phyloP scores from a whole-genome alignment of 1,140 invertebrate species.

The Idris sp. region DNA sequence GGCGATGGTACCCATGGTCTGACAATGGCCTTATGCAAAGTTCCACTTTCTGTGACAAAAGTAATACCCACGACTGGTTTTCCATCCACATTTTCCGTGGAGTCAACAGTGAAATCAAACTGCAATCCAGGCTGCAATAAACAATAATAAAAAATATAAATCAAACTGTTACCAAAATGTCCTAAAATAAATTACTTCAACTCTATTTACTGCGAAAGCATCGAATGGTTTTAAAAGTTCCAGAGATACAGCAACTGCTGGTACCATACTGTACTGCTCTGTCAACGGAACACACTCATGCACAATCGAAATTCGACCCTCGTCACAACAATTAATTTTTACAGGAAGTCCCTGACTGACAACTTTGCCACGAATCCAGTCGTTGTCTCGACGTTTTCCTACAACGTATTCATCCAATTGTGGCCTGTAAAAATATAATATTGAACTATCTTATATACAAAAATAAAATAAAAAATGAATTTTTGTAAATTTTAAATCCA shows the following conservation, averaged over 20 bases:
- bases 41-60: not conserved
- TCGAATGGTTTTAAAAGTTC: not conserved
- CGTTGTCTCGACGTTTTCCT: constrained; percentile 33
- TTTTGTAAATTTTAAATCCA: constrained; percentile 4
- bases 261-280: constrained; percentile 33
- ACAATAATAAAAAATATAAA: too few species aligned
- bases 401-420: constrained; percentile 64
- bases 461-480: not conserved
- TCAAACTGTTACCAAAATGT: too few species aligned
- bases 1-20: constrained; percentile 59
- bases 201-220: too few species aligned
- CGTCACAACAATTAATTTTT: constrained; percentile 65
- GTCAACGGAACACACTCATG: constrained; percentile 34
- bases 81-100: not conserved
- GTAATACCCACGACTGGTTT: constrained; percentile 2
- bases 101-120: not conserved
- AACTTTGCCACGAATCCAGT: constrained; percentile 69
- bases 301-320: constrained; percentile 52
- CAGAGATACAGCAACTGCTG: constrained; percentile 46
- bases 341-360: constrained; percentile 27
- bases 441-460: too few species aligned
- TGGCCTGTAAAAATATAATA: constrained; percentile 62
- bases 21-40: constrained; percentile 26
- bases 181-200: too few species aligned
- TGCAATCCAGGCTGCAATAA: not conserved